Evolutionary conservation across 2,888 invertebrate species (phyloP).

Genomic region (Drosophila birchii): DNA sequence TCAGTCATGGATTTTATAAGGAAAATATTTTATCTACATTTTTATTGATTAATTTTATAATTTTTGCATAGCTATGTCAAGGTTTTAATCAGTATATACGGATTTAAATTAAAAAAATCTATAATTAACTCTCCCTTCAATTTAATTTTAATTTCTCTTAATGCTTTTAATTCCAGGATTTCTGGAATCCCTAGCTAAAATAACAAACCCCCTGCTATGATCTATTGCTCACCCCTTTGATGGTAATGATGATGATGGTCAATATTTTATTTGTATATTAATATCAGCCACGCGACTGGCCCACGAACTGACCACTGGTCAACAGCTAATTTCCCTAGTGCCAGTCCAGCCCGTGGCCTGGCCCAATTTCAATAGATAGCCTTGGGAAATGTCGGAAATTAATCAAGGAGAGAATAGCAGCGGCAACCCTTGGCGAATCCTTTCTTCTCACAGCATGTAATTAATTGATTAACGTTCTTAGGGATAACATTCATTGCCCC

Average conservation of each 20-base stretch:
- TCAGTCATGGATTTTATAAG: too few species aligned
- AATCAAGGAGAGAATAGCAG: conserved; percentile 54
- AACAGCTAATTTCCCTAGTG: conserved; percentile 51
- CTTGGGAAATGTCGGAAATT: conserved; percentile 70
- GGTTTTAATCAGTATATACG: not conserved
- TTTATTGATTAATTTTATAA: not conserved
- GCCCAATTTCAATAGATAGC: conserved; percentile 66
- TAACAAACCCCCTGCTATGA: conserved; percentile 39
- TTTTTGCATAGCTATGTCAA: not conserved
- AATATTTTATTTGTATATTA: conserved; percentile 75
- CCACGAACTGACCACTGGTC: conserved; percentile 73
- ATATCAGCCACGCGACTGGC: conserved; percentile 75
- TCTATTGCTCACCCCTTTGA: conserved; percentile 45
- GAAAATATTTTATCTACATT: too few species aligned
- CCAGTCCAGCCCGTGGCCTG: conserved; percentile 23
- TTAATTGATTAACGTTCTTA: conserved; percentile 83
- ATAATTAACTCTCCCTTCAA: too few species aligned
- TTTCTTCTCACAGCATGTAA: conserved; percentile 76
- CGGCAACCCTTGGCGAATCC: conserved; percentile 65
- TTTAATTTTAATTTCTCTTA: too few species aligned
- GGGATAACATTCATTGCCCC: conserved; percentile 62
- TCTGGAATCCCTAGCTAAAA: conserved; percentile 12
- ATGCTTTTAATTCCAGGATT: conserved; percentile 11
- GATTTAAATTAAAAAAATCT: not conserved
- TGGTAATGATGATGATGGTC: conserved; percentile 35